phyloP scores from a whole-genome alignment of 1,140 invertebrate species.

The Ridgeia piscesae region DNA sequence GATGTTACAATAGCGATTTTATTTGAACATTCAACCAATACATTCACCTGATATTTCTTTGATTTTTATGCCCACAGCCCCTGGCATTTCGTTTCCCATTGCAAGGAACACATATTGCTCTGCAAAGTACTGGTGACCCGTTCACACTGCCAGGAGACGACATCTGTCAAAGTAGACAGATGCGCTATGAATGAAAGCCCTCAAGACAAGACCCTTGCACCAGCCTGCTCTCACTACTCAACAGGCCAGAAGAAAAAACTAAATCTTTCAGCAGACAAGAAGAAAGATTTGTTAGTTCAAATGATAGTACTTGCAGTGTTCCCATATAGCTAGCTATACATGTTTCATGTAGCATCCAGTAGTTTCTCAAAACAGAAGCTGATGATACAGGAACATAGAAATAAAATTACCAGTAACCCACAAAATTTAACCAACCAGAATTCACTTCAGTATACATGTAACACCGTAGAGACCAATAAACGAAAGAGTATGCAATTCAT shows the following conservation, averaged over 20 bases:
- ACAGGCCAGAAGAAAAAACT: neutral
- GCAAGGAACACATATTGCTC: neutral
- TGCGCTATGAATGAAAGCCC: neutral
- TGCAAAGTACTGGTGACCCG: neutral
- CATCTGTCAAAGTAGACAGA: neutral
- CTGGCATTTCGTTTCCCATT: no score
- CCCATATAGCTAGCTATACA: no score
- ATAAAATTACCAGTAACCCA: no score
- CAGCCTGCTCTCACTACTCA: neutral
- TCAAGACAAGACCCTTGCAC: neutral
- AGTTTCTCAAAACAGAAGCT: no score
- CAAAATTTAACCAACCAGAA: neutral
- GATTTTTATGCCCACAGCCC: no score
- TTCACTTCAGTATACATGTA: neutral
- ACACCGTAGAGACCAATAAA: neutral
- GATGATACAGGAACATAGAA: no score
- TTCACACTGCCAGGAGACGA: neutral
- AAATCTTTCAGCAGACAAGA: neutral
- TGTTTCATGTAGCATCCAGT: no score
- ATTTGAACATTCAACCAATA: no score
- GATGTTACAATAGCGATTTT: no score
- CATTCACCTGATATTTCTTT: no score
- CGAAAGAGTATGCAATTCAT: neutral
- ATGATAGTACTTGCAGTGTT: no score
- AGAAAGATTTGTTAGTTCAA: no score